A percentile compares a stretch with the other conserved stretches of the same genome.
phyloP scores from a whole-genome alignment of 2,888 invertebrate genomes.

The Drosophila cyrtoloma region DNA sequence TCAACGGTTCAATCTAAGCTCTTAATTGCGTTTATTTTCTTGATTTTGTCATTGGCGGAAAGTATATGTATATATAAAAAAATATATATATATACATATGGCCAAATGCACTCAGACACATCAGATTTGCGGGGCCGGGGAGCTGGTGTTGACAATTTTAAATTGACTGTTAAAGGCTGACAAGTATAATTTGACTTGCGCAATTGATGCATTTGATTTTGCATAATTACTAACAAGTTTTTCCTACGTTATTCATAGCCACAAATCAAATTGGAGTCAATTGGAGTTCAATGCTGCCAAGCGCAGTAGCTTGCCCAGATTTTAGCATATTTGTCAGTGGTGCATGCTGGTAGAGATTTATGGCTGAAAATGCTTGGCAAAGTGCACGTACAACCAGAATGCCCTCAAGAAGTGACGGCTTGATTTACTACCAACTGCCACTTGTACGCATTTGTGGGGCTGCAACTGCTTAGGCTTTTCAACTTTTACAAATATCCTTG shows the following conservation, averaged over 20 bases:
- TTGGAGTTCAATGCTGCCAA: constrained; percentile 6
- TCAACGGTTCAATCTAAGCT: constrained; percentile 16
- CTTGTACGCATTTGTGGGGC: neutral
- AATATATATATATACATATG: neutral
- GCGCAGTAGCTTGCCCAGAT: constrained; percentile 15
- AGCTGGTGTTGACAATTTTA: neutral
- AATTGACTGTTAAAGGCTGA: constrained; percentile 35
- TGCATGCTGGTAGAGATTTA: constrained; percentile 45
- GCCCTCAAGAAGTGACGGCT: constrained; percentile 18
- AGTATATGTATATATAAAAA: neutral
- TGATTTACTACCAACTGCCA: constrained; percentile 24
- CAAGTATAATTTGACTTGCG: constrained; percentile 24
- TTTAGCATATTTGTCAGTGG: constrained; percentile 29
- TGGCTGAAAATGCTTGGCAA: constrained; percentile 13
- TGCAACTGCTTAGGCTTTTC: neutral
- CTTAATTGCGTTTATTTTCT: neutral
- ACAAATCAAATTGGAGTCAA: constrained; percentile 5
- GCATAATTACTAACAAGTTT: constrained; percentile 53
- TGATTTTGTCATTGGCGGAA: constrained; percentile 29
- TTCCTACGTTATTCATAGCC: constrained; percentile 5
- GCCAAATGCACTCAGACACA: constrained; percentile 45
- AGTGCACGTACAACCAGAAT: constrained; percentile 1
- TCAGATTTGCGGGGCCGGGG: neutral
- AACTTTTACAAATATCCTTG: neutral
- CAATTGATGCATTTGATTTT: constrained; percentile 35